Conservation (phyloP, 1,140 invertebrate genomes). For the Vanessa tameamea region DNA sequence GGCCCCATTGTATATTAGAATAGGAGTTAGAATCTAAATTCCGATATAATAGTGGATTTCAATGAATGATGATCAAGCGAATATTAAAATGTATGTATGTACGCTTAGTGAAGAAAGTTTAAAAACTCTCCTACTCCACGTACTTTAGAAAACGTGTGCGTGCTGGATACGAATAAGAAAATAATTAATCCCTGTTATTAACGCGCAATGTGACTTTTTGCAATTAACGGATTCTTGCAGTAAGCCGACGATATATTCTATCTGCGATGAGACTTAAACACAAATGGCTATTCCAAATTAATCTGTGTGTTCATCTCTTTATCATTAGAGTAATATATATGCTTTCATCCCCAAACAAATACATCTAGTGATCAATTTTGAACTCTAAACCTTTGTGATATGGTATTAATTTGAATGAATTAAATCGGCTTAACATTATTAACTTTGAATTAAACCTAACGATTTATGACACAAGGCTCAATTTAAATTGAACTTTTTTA, state of each 20-base stretch:
- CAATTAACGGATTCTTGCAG: too few species aligned
- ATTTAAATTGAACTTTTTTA: neutral
- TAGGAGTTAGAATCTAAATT: too few species aligned
- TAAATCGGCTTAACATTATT: neutral
- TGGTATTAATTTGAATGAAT: neutral
- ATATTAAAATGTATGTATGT: too few species aligned
- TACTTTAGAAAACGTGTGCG: too few species aligned
- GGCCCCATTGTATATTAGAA: too few species aligned
- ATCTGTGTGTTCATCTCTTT: conserved; percentile 32
- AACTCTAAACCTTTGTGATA: neutral
- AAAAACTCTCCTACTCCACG: too few species aligned
- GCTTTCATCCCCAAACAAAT: conserved; percentile 9
- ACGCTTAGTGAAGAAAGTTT: too few species aligned
- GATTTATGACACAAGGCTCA: neutral
- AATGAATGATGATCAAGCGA: too few species aligned
- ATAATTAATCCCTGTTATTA: too few species aligned
- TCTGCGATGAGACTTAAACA: conserved; percentile 9
- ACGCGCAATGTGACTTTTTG: too few species aligned
- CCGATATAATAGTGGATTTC: too few species aligned
- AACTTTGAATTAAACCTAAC: neutral
- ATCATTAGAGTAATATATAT: conserved; percentile 26
- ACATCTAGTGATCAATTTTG: neutral
- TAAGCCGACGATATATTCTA: neutral
- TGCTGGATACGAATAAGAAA: too few species aligned
- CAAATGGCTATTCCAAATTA: conserved; percentile 30